Evolutionary conservation across 2,113 vertebrate species (phyloP).

Genomic region (Podarcis cretensis): DNA sequence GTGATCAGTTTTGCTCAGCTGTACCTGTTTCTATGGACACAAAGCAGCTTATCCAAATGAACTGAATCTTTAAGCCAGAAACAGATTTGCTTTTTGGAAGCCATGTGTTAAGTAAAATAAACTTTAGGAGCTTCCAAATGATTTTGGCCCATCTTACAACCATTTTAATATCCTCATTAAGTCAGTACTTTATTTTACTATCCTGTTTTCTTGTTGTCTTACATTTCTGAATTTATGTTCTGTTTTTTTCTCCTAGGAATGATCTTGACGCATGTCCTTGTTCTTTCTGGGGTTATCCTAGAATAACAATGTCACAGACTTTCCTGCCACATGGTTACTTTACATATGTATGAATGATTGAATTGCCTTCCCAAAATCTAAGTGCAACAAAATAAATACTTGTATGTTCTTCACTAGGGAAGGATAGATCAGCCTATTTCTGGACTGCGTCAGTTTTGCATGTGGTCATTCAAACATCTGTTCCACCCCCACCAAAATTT

Average conservation of each 20-base stretch:
- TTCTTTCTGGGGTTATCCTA: background rate
- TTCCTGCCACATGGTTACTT: background rate
- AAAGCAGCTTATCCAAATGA: background rate
- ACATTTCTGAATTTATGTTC: background rate
- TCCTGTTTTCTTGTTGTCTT: background rate
- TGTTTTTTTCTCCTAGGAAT: background rate
- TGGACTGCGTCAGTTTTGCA: too few species aligned
- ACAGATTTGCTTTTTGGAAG: background rate
- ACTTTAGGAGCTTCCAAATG: background rate
- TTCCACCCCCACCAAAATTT: too few species aligned
- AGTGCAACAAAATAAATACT: background rate
- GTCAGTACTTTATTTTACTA: background rate
- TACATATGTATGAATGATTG: background rate
- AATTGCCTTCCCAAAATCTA: background rate
- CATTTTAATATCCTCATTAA: background rate
- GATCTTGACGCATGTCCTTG: background rate
- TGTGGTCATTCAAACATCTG: too few species aligned
- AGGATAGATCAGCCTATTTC: too few species aligned
- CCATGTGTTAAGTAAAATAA: constrained; percentile 3
- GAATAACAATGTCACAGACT: background rate
- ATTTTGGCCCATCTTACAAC: background rate
- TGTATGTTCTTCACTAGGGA: too few species aligned
- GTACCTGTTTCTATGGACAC: constrained; percentile 5
- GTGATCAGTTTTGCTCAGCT: background rate
- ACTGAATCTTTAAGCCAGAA: background rate